phyloP scores from a whole-genome alignment of 2,888 invertebrate species.

The Phyllotreta cruciferae region DNA sequence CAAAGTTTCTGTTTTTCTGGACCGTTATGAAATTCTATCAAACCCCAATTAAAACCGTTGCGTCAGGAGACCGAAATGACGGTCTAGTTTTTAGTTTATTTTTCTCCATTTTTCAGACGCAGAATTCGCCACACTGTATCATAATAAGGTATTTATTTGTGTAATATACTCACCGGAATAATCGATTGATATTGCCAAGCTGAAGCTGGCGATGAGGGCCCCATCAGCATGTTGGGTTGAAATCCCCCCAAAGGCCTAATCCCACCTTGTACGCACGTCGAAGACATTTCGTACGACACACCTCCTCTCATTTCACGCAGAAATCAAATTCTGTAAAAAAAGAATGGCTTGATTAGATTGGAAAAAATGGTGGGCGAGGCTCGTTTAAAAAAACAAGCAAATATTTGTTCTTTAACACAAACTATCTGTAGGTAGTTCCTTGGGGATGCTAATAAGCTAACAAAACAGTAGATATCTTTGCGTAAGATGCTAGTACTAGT shows the following conservation, averaged over 20 bases:
- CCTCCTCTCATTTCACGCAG: constrained; percentile 49
- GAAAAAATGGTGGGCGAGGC: background rate
- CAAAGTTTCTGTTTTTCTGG: constrained; percentile 4
- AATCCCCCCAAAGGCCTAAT: constrained; percentile 47
- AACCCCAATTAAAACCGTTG: background rate
- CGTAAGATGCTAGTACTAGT: too few relatives aligned
- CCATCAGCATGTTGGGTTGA: constrained; percentile 49
- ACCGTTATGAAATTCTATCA: constrained; percentile 6
- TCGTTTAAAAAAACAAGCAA: background rate
- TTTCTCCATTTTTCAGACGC: too few relatives aligned
- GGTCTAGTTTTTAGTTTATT: too few relatives aligned
- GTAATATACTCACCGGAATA: constrained; percentile 47
- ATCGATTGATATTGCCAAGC: constrained; percentile 52
- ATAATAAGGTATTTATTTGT: background rate
- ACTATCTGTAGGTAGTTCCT: too few relatives aligned
- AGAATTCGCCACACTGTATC: too few relatives aligned
- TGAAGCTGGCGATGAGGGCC: constrained; percentile 51
- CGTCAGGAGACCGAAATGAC: background rate
- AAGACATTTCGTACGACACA: constrained; percentile 50
- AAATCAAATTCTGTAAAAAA: constrained; percentile 21
- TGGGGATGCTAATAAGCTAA: too few relatives aligned
- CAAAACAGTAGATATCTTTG: too few relatives aligned
- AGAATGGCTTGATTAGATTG: background rate
- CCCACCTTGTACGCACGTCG: constrained; percentile 51
- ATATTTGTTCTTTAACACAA: too few relatives aligned